Percentiles rank a stretch among this genome's conserved stretches.
phyloP scores from a whole-genome alignment of 2,888 invertebrate species.

The Augochlorella aurata region DNA sequence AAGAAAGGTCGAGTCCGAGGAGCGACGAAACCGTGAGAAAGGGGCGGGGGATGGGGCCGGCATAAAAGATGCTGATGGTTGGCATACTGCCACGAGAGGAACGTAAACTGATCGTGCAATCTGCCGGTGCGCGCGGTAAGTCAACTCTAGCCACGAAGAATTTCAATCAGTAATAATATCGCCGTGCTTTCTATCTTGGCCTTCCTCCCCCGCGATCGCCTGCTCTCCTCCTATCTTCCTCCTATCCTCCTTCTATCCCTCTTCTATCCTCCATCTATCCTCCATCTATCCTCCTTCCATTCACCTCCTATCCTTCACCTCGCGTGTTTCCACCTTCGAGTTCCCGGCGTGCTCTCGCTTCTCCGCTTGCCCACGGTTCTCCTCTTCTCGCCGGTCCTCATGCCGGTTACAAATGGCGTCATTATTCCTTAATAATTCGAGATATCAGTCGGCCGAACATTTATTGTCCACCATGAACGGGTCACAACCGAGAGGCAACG shows the following conservation, averaged over 20 bases:
- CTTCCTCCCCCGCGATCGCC: slow-evolving; percentile 15
- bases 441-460: slow-evolving; percentile 61
- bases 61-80: slow-evolving; percentile 43
- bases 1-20: slow-evolving; percentile 12
- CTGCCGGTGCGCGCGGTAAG: slow-evolving; percentile 71
- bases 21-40: slow-evolving; percentile 18
- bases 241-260: no score
- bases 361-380: slow-evolving; percentile 42
- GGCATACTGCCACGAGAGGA: slow-evolving; percentile 67
- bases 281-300: no score
- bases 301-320: not conserved
- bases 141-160: slow-evolving; percentile 71
- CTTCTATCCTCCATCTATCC: no score
- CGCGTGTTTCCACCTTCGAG: not conserved
- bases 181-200: slow-evolving; percentile 58
- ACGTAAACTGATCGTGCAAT: slow-evolving; percentile 72
- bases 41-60: not conserved
- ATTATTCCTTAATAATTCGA: slow-evolving; percentile 72
- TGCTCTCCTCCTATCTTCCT: not conserved
- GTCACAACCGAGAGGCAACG: slow-evolving; percentile 8
- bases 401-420: slow-evolving; percentile 71
- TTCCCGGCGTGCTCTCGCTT: slow-evolving; percentile 18
- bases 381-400: slow-evolving; percentile 44
- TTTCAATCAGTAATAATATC: slow-evolving; percentile 73
- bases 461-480: slow-evolving; percentile 57